These are phyloP conservation scores for Dioctria linearis DNA, from an alignment of 2,888 invertebrate genomes.

Conservation along the genomic window DNA sequence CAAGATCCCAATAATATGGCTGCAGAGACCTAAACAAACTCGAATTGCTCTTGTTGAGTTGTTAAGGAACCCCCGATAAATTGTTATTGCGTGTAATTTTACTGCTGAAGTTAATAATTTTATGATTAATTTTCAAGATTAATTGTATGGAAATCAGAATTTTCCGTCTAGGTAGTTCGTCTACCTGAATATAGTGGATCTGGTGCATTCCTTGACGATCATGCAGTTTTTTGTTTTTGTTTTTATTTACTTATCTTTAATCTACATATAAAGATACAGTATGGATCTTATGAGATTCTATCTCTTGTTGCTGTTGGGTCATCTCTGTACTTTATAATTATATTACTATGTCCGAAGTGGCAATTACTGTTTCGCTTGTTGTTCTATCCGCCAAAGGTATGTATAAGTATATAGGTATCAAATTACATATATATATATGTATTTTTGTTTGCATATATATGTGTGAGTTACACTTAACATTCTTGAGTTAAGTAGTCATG, in stretches of 20 bases:
- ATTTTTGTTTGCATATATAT: neutral
- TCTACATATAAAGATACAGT: neutral
- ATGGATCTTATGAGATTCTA: neutral
- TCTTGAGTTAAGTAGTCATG: neutral
- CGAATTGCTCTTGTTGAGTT: slow-evolving; percentile 51
- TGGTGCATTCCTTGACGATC: slow-evolving; percentile 20
- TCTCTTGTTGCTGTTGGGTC: neutral
- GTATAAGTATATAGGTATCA: slow-evolving; percentile 1
- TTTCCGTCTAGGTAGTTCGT: neutral
- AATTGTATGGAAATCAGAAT: slow-evolving; percentile 26
- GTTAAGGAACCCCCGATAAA: slow-evolving; percentile 44
- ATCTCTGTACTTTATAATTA: slow-evolving; percentile 10
- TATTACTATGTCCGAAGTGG: neutral
- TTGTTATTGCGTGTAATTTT: slow-evolving; percentile 51
- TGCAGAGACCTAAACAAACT: slow-evolving; percentile 46
- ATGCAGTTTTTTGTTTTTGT: neutral
- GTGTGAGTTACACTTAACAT: neutral
- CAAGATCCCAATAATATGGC: slow-evolving; percentile 5
- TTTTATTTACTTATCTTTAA: slow-evolving; percentile 10
- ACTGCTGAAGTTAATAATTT: slow-evolving; percentile 52
- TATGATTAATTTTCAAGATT: slow-evolving; percentile 47
- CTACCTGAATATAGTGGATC: neutral
- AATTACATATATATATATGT: neutral
- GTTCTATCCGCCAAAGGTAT: neutral
- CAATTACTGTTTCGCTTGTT: slow-evolving; percentile 1